These are phyloP conservation scores for Itoplectis maculator DNA, from an alignment of 2,888 invertebrate genomes.

Conservation along the genomic window DNA sequence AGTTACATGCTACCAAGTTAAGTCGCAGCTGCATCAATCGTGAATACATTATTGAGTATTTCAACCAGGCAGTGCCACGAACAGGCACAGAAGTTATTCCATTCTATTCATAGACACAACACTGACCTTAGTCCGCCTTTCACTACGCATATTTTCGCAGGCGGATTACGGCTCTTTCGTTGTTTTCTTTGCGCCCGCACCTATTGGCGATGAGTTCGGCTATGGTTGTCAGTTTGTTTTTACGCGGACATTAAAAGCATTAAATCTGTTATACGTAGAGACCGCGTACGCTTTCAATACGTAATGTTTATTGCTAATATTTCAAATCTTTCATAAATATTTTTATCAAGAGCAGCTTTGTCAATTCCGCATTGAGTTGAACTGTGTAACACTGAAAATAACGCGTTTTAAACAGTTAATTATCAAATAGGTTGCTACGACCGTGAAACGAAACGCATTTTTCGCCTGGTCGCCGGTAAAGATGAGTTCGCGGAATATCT, in stretches of 20 bases:
- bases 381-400: neutral
- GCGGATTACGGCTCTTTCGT: conserved; percentile 16
- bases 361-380: neutral
- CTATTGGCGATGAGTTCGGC: neutral
- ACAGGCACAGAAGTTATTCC: conserved; percentile 17
- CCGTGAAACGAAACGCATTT: conserved; percentile 16
- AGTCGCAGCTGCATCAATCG: neutral
- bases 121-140: conserved; percentile 35
- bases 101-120: conserved; percentile 47
- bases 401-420: neutral
- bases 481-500: conserved; percentile 62
- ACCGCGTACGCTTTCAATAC: neutral
- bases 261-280: neutral
- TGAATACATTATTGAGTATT: conserved; percentile 17
- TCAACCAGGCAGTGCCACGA: conserved; percentile 13
- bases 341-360: too few relatives aligned
- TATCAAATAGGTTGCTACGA: conserved; percentile 28
- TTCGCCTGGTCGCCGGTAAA: conserved; percentile 12
- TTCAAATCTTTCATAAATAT: neutral
- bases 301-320: neutral
- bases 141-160: conserved; percentile 32
- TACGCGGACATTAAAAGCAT: neutral
- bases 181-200: conserved; percentile 19
- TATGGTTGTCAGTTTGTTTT: conserved; percentile 3
- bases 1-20: neutral